Evolutionary conservation across 2,797 vertebrate genomes (phyloP), one percentile per base, ranked within the genome.

Genomic region (Alauda arvensis): DNA sequence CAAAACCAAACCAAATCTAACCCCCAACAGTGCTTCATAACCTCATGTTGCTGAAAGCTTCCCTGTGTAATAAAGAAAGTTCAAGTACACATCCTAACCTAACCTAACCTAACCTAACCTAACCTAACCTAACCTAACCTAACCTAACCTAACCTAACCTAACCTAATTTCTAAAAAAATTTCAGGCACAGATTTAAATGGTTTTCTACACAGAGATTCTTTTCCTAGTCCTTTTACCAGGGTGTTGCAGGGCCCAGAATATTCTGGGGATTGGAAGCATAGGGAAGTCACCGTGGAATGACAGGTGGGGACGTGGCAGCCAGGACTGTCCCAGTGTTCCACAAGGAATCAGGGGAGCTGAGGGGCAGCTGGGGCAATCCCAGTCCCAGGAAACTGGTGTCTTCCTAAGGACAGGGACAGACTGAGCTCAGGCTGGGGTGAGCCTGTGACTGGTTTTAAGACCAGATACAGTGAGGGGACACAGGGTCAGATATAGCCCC

Each of bases 191-290:
- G 18, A 40, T 40, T 80, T 53, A 49, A 34, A 77, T 7, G 0
- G 1, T 59, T 49, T 68, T 40, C 12, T 49, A n/a, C 23, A 21
- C 11, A 52, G 24, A 31, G 18, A 15, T 20, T 1, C 6, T 59
- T 77, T 77, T 63, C 28, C 12, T 53, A 31, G 19, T 49, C 21
- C 25, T 45, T 59, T 67, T 67, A 31, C 3, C 16, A n/a, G 18
- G 8, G 2, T 6, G n/a, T 1, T 15, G 24, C 10, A 55, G 16
- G 4, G 4, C 4, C 10, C 2, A 2, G 9, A 8, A 8, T 19
- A 21, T 60, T 45, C 33, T 70, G 39, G 52, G 29, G 14, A 11
- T 17, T 56, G 33, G 26, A 70, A 51, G 0, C 37, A 29, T 43
- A 2, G 1, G 3, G 8, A 3, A 14, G 9, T 60, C 23, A 49